Percentiles rank a stretch among this genome's conserved stretches.
phyloP scores from a whole-genome alignment of 2,888 invertebrate species.

The Drosophila trichaetosa region DNA sequence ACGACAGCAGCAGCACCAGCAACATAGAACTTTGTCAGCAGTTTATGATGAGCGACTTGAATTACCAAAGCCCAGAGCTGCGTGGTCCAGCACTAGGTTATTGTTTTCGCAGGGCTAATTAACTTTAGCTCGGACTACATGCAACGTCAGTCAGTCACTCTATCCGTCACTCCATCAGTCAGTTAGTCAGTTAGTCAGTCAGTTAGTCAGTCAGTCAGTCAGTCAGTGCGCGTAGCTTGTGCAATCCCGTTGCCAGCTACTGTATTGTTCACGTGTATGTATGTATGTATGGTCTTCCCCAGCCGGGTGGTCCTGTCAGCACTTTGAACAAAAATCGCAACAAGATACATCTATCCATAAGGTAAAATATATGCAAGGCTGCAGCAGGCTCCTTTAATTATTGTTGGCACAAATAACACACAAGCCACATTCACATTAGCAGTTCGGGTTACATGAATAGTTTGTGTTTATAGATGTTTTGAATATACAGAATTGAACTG shows the following conservation, averaged over 20 bases:
- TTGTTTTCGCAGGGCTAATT: slow-evolving; percentile 43
- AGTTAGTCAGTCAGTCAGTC: slow-evolving; percentile 1
- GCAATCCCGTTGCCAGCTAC: slow-evolving; percentile 39
- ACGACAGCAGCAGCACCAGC: slow-evolving; percentile 20
- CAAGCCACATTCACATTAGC: neutral
- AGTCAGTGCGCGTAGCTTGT: slow-evolving; percentile 13
- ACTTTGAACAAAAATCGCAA: slow-evolving; percentile 31
- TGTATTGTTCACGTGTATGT: slow-evolving; percentile 33
- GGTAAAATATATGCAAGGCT: neutral
- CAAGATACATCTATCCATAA: slow-evolving; percentile 17
- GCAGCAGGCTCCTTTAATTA: slow-evolving; percentile 4
- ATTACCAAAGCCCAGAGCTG: slow-evolving; percentile 50
- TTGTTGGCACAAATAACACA: neutral
- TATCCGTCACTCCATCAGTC: slow-evolving; percentile 8
- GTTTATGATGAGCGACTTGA: slow-evolving; percentile 70
- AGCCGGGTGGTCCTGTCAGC: slow-evolving; percentile 52
- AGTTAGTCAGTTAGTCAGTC: slow-evolving; percentile 5
- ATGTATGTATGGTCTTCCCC: neutral
- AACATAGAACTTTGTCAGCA: slow-evolving; percentile 63
- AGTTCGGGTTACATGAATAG: neutral
- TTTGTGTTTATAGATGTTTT: neutral
- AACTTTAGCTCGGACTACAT: slow-evolving; percentile 34
- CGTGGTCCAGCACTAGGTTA: slow-evolving; percentile 10
- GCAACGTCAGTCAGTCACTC: slow-evolving; percentile 3
- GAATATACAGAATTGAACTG: neutral